Percentiles rank a stretch among this genome's conserved stretches.
Conservation (phyloP, 2,113 vertebrate genomes). For the Callospermophilus lateralis region DNA sequence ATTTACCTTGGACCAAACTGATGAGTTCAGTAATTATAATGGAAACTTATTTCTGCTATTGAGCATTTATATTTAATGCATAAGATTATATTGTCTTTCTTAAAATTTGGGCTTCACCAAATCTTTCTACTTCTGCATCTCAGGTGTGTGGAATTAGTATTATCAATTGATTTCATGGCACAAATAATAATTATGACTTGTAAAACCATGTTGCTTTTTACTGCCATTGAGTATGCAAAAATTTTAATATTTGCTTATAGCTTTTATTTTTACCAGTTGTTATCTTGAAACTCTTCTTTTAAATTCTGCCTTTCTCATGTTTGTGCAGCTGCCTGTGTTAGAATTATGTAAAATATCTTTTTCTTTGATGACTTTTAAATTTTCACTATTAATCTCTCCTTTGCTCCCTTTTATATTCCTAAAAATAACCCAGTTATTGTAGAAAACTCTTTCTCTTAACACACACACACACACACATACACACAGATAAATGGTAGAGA, state of each 20-base stretch:
- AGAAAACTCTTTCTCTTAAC: background rate
- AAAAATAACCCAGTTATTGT: background rate
- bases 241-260: background rate
- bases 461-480: too few species aligned
- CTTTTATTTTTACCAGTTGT: background rate
- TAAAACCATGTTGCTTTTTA: background rate
- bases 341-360: background rate
- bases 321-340: background rate
- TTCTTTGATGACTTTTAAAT: background rate
- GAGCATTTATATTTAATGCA: background rate
- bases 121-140: background rate
- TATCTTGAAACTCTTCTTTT: background rate
- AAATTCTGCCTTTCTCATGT: background rate
- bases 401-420: background rate
- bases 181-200: background rate
- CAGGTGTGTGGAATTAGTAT: background rate
- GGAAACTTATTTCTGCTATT: background rate
- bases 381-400: background rate
- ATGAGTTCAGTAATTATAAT: background rate
- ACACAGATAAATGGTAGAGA: too few species aligned
- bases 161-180: background rate
- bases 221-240: background rate
- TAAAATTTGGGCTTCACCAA: background rate
- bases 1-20: background rate
- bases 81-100: background rate